A percentile compares a stretch with the other conserved stretches of the same genome.
Conservation (phyloP, 2,797 vertebrate species). For the Lithobates pipiens region DNA sequence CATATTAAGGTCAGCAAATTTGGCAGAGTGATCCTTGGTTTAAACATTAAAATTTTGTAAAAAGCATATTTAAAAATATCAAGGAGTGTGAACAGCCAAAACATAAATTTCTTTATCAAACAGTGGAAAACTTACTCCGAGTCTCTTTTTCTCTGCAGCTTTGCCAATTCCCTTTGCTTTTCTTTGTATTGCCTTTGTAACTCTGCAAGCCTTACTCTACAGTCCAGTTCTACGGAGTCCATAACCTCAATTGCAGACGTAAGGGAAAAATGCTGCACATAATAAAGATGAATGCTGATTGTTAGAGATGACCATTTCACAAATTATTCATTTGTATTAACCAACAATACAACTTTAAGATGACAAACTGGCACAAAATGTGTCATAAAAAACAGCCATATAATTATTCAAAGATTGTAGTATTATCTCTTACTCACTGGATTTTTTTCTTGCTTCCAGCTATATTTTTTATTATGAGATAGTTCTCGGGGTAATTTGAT, state of each 20-base stretch:
- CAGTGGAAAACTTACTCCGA: conserved; percentile 83
- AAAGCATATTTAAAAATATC: too few relatives aligned
- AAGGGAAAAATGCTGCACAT: conserved; percentile 84
- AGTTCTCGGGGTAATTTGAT: conserved; percentile 88
- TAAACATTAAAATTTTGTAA: too few relatives aligned
- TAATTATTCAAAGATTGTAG: too few relatives aligned
- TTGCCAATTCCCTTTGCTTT: conserved; percentile 92
- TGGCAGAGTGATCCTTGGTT: too few relatives aligned
- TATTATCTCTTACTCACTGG: conserved; percentile 79
- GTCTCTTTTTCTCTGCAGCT: conserved; percentile 89
- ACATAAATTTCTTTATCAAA: background rate
- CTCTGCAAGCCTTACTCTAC: conserved; percentile 90
- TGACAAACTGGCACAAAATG: too few relatives aligned
- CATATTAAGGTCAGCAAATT: too few relatives aligned
- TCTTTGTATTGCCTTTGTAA: conserved; percentile 93
- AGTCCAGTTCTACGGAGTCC: conserved; percentile 91
- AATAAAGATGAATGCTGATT: background rate
- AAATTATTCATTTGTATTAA: too few relatives aligned
- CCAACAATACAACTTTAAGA: too few relatives aligned
- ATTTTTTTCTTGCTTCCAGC: conserved; percentile 97
- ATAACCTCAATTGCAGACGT: conserved; percentile 89
- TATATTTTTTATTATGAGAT: conserved; percentile 94
- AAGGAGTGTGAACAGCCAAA: background rate
- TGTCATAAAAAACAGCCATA: too few relatives aligned
- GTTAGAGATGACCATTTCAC: too few relatives aligned